phyloP scores from a whole-genome alignment of 92 coral and sea anemone species.

The Muricea muricata region DNA sequence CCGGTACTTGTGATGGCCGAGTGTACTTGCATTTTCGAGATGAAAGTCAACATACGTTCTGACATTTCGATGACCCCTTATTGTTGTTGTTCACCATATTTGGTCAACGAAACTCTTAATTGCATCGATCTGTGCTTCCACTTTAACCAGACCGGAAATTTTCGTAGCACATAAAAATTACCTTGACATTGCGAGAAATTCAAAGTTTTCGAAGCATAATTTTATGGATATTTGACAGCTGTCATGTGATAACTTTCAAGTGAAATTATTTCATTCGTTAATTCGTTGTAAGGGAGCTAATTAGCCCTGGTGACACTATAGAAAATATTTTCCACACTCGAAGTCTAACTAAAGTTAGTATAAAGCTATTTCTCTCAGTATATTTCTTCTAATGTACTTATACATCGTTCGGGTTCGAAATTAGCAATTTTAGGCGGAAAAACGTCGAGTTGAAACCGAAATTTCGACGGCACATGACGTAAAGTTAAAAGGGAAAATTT shows the following conservation, averaged over 20 bases:
- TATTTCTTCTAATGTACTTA: neutral
- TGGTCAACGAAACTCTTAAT: neutral
- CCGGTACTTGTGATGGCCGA: slow-evolving; percentile 4
- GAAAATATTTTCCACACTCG: neutral
- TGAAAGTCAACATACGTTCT: slow-evolving; percentile 34
- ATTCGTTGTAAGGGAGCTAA: no score
- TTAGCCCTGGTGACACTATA: no score
- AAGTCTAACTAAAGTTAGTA: neutral
- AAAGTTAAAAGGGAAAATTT: neutral
- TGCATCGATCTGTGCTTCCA: neutral
- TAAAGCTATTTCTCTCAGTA: neutral
- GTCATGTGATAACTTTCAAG: neutral
- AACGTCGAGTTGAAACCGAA: neutral
- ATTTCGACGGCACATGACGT: neutral
- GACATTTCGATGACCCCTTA: slow-evolving; percentile 40
- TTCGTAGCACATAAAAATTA: neutral
- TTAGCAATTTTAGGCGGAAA: neutral
- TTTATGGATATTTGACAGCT: neutral
- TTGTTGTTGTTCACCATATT: slow-evolving; percentile 34
- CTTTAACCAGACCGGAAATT: neutral
- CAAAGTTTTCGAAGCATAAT: neutral
- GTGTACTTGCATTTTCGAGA: slow-evolving; percentile 39
- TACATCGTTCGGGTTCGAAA: neutral
- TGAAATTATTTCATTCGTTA: no score
- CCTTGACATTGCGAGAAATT: neutral